Evolutionary conservation across 2,888 invertebrate species (phyloP).

Genomic region (Yponomeuta malinellus): DNA sequence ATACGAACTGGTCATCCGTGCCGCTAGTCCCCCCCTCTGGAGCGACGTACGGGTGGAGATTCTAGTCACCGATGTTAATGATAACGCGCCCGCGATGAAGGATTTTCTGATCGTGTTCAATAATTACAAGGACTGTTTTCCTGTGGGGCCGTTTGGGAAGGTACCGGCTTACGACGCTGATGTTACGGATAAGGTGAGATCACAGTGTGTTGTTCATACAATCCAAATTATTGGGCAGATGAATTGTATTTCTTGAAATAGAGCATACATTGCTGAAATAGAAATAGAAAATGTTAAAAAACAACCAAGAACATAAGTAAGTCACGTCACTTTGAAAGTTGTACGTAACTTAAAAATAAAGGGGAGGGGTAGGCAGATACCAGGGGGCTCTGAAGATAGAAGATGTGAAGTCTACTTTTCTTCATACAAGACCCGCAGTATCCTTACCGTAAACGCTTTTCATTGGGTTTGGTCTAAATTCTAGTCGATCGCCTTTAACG

Average conservation of each 20-base stretch:
- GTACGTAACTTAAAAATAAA: no score
- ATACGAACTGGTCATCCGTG: conserved; percentile 91
- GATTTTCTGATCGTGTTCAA: conserved; percentile 97
- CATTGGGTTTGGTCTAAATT: no score
- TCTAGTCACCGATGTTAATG: conserved; percentile 94
- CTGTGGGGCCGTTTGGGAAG: conserved; percentile 91
- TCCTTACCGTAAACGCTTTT: no score
- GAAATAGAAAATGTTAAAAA: no score
- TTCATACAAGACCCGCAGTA: no score
- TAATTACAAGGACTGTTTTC: conserved; percentile 95
- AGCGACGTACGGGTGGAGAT: conserved; percentile 93
- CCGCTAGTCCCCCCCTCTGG: conserved; percentile 91
- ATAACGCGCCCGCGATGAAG: conserved; percentile 93
- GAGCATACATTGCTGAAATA: no score
- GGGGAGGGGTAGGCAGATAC: no score
- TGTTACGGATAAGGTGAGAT: conserved; percentile 84
- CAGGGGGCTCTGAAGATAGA: background rate
- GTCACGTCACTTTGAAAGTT: no score
- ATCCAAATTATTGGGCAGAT: no score
- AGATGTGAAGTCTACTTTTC: background rate
- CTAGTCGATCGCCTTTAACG: no score
- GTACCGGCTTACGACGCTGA: conserved; percentile 97
- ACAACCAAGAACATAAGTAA: no score
- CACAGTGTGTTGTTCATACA: background rate
- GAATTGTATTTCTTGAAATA: no score